phyloP scores from a whole-genome alignment of 1,140 invertebrate genomes.

The Papilio aristodemus region DNA sequence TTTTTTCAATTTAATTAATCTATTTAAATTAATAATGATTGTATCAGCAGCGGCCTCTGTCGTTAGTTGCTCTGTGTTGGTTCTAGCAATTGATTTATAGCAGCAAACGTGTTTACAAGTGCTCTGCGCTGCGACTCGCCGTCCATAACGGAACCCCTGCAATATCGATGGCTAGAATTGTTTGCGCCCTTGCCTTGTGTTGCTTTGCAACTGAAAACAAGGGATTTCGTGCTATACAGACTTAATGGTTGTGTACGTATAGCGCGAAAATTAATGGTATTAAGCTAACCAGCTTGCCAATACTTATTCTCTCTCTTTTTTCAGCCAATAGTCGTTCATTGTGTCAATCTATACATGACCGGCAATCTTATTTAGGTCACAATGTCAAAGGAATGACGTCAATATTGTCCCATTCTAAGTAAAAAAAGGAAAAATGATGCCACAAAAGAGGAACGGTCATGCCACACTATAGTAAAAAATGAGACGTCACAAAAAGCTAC shows the following conservation, averaged over 20 bases:
- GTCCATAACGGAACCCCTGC: not conserved
- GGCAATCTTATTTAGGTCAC: too few relatives aligned
- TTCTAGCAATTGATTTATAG: slow-evolving; percentile 11
- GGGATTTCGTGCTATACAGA: not conserved
- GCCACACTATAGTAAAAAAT: not conserved
- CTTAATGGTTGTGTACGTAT: not conserved
- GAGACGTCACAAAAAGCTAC: not conserved
- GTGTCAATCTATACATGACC: too few relatives aligned
- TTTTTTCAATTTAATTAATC: not conserved
- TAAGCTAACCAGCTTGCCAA: not conserved
- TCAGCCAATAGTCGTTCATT: too few relatives aligned
- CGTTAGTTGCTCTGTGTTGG: not conserved
- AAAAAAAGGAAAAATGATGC: not conserved
- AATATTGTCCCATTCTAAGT: not conserved
- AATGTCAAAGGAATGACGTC: not conserved
- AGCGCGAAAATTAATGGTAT: not conserved
- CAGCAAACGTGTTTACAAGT: slow-evolving; percentile 14
- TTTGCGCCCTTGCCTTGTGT: slow-evolving; percentile 10
- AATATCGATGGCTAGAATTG: slow-evolving; percentile 16
- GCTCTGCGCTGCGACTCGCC: slow-evolving; percentile 11
- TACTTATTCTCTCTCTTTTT: too few relatives aligned
- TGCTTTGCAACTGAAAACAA: not conserved
- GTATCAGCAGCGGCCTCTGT: not conserved
- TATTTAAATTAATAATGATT: not conserved
- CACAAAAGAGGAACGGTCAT: not conserved